A percentile compares a stretch with the other conserved stretches of the same genome.
These are phyloP conservation scores for Leucophenga varia DNA, from an alignment of 1,140 invertebrate genomes.

Conservation along the genomic window DNA sequence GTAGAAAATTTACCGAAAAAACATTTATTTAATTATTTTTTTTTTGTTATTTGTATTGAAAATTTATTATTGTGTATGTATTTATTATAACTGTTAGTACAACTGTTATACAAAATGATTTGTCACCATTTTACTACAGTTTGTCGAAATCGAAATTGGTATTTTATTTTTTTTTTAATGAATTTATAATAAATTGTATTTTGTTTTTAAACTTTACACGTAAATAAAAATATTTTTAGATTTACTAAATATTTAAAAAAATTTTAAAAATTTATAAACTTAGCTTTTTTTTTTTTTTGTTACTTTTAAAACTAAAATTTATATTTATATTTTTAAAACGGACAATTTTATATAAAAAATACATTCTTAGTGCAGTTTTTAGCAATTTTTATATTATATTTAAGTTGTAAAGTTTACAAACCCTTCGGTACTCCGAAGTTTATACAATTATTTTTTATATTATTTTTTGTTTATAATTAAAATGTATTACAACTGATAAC, in stretches of 20 bases:
- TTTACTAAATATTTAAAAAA: conserved; percentile 20
- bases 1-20: neutral
- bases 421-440: neutral
- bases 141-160: neutral
- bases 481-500: conserved; percentile 34
- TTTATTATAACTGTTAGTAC: too few relatives aligned
- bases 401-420: neutral
- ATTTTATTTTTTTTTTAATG: neutral
- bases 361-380: neutral
- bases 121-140: conserved; percentile 49
- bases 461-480: conserved; percentile 1
- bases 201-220: neutral
- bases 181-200: neutral
- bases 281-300: conserved; percentile 16
- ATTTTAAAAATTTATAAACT: conserved; percentile 14
- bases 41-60: conserved; percentile 28
- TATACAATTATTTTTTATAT: neutral
- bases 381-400: too few relatives aligned
- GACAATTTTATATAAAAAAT: neutral
- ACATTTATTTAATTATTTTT: neutral
- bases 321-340: conserved; percentile 4
- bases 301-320: neutral
- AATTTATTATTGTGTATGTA: conserved; percentile 12
- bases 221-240: neutral
- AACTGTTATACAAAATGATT: too few relatives aligned